A percentile compares a stretch with the other conserved stretches of the same genome.
Evolutionary conservation across 1,140 invertebrate species (phyloP).

Genomic region (Sycophila sp.): DNA sequence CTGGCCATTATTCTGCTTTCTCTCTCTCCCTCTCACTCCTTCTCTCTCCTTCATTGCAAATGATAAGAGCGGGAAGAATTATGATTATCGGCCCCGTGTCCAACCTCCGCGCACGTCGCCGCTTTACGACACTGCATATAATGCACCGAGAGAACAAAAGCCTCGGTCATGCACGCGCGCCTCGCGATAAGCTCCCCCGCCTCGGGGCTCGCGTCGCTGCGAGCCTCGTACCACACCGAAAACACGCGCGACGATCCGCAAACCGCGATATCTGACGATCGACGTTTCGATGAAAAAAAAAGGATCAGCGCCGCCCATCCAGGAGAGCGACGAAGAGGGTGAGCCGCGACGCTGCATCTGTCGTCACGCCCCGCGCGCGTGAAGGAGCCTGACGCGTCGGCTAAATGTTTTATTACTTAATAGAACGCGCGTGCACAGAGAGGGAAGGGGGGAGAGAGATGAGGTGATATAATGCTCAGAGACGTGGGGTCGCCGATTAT

Average conservation of each 20-base stretch:
- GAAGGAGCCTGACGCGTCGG: conserved; percentile 28
- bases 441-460: conserved; percentile 4
- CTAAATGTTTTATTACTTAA: conserved; percentile 38
- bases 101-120: background rate
- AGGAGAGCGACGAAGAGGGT: conserved; percentile 30
- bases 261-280: conserved; percentile 27
- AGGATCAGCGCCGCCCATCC: conserved; percentile 27
- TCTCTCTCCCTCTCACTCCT: too few species aligned
- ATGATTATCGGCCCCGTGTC: conserved; percentile 26
- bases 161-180: background rate
- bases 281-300: conserved; percentile 13
- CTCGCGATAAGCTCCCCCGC: conserved; percentile 13
- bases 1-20: too few species aligned
- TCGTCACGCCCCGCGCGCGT: conserved; percentile 31
- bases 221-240: conserved; percentile 34
- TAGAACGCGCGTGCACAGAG: conserved; percentile 12
- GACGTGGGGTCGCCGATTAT: conserved; percentile 15
- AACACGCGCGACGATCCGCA: conserved; percentile 10
- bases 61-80: conserved; percentile 31
- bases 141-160: background rate
- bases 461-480: conserved; percentile 21
- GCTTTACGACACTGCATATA: background rate
- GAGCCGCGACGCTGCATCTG: conserved; percentile 28
- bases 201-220: too few species aligned
- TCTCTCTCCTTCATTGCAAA: too few species aligned